Conservation (phyloP, 2,797 vertebrate genomes). For the Catamblyrhynchus diadema region DNA sequence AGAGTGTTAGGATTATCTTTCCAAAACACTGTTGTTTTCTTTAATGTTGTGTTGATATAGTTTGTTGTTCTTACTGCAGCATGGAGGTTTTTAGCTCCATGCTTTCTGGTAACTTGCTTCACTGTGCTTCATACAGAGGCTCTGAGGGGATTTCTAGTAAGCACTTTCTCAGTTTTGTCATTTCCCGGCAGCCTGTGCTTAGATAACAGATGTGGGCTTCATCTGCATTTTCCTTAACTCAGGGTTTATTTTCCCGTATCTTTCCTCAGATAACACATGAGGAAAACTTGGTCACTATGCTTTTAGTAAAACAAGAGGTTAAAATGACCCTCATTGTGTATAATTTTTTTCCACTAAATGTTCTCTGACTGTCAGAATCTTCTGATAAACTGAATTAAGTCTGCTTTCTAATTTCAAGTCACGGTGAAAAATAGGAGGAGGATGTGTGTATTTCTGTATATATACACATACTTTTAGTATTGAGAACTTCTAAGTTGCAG, state of each 20-base stretch:
- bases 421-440: background rate
- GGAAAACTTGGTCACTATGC: background rate
- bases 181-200: background rate
- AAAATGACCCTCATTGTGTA: background rate
- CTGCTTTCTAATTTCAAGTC: background rate
- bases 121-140: background rate
- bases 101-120: background rate
- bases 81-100: background rate
- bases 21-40: background rate
- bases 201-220: background rate
- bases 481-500: background rate
- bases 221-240: background rate
- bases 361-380: background rate
- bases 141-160: background rate
- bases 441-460: accelerated
- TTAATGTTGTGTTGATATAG: background rate
- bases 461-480: background rate
- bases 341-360: background rate
- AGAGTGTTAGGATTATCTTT: background rate
- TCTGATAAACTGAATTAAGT: background rate
- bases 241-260: background rate
- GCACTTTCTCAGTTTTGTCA: background rate
- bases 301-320: background rate
- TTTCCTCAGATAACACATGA: background rate
- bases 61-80: background rate